Evolutionary conservation across 2,888 invertebrate species (phyloP).

Genomic region (Ophion costatus): DNA sequence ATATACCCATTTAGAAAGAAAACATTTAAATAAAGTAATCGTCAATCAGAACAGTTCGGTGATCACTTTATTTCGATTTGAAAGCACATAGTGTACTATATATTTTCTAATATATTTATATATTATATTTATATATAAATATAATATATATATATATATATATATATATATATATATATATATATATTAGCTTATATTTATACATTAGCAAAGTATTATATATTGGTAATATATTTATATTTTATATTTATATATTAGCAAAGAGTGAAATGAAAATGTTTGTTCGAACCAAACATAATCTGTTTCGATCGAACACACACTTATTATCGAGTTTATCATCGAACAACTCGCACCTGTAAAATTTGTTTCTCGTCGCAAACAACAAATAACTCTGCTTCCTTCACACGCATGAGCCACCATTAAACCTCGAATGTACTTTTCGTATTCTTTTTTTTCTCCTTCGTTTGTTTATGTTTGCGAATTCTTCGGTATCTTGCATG

Average conservation of each 20-base stretch:
- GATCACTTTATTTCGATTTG: no score
- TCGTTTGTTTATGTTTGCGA: no score
- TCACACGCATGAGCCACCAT: not conserved
- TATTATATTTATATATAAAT: no score
- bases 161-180: conserved; percentile 15
- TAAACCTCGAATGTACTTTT: not conserved
- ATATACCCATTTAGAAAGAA: no score
- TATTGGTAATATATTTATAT: no score
- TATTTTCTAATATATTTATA: no score
- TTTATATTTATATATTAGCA: conserved; percentile 16
- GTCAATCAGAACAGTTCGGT: no score
- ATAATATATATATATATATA: not conserved
- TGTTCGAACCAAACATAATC: conserved; percentile 17
- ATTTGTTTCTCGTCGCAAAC: not conserved
- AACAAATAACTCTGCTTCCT: not conserved
- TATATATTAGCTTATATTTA: no score
- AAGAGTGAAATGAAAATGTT: conserved; percentile 13
- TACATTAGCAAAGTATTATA: no score
- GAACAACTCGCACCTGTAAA: not conserved
- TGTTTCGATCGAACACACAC: not conserved
- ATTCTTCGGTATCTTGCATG: not conserved
- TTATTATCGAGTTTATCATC: not conserved
- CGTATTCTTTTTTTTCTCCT: no score
- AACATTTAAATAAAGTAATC: no score
- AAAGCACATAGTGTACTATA: no score